Percentiles rank a stretch among this genome's conserved stretches.
These are phyloP conservation scores for Girardinus metallicus DNA, from an alignment of 2,797 vertebrate genomes.

Conservation along the genomic window DNA sequence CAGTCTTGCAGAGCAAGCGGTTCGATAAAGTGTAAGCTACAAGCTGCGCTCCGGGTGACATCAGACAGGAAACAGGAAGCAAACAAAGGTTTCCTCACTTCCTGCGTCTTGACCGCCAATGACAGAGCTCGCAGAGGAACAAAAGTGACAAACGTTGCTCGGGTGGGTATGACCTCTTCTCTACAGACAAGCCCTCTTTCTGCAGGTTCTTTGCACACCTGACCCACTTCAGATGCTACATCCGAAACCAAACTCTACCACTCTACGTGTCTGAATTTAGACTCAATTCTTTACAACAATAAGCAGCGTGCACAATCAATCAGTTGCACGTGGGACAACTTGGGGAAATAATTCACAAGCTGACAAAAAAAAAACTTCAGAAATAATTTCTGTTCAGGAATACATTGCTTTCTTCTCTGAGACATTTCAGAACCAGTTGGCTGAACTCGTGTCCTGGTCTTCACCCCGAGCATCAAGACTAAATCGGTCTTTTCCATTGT, in stretches of 20 bases:
- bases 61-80: conserved; percentile 74
- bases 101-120: conserved; percentile 57
- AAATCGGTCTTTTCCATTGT: background rate
- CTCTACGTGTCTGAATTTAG: background rate
- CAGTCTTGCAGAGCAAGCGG: conserved; percentile 55
- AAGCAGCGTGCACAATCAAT: background rate
- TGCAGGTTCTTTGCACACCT: conserved; percentile 11
- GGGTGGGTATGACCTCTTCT: conserved; percentile 34
- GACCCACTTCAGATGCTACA: conserved; percentile 2
- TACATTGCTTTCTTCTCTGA: background rate
- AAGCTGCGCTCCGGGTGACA: conserved; percentile 52
- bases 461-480: background rate
- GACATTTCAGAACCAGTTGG: background rate
- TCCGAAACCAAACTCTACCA: background rate
- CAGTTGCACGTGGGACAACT: background rate
- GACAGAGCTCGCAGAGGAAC: conserved; percentile 35
- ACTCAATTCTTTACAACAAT: background rate
- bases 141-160: conserved; percentile 22
- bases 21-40: conserved; percentile 16
- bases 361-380: background rate
- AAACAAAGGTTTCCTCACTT: conserved; percentile 72
- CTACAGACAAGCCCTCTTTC: conserved; percentile 7
- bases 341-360: background rate
- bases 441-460: background rate
- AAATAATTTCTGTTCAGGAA: background rate